Evolutionary conservation across 2,888 invertebrate genomes (phyloP).

Genomic region (Uropetala carovei): DNA sequence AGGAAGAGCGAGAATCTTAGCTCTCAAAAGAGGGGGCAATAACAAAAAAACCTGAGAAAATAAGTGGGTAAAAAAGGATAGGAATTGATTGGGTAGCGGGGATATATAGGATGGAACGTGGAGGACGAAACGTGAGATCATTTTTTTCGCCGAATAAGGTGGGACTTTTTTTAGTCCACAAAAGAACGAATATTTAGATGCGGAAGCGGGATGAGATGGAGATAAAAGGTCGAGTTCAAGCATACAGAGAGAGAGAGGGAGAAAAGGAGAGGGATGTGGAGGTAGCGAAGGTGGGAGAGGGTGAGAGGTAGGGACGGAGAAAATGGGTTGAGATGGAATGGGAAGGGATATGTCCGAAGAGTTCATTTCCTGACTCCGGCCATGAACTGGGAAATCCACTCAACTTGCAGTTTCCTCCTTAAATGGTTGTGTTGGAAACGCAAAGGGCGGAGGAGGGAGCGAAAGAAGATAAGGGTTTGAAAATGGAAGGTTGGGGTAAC

Average conservation of each 20-base stretch:
- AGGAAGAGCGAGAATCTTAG: too few species aligned
- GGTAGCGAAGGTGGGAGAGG: not conserved
- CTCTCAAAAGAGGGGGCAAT: too few species aligned
- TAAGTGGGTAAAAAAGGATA: too few species aligned
- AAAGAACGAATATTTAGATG: not conserved
- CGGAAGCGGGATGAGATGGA: not conserved
- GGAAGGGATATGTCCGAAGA: not conserved
- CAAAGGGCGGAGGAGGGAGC: not conserved
- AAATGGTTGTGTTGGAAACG: constrained; percentile 5
- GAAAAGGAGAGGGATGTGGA: not conserved
- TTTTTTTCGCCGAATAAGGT: too few species aligned
- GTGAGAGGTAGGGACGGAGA: not conserved
- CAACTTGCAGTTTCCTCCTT: constrained; percentile 6
- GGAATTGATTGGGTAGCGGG: too few species aligned
- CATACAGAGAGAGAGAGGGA: not conserved
- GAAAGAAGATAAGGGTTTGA: not conserved
- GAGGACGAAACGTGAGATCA: too few species aligned
- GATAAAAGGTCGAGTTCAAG: not conserved
- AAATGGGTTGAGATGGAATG: not conserved
- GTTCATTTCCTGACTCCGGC: constrained; percentile 13
- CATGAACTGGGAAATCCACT: constrained; percentile 27
- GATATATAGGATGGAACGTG: too few species aligned
- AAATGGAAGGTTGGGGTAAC: not conserved
- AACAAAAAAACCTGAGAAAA: too few species aligned
- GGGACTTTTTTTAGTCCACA: too few species aligned